Evolutionary conservation across 1,140 invertebrate genomes (phyloP).

Genomic region (Calosoma granatense): DNA sequence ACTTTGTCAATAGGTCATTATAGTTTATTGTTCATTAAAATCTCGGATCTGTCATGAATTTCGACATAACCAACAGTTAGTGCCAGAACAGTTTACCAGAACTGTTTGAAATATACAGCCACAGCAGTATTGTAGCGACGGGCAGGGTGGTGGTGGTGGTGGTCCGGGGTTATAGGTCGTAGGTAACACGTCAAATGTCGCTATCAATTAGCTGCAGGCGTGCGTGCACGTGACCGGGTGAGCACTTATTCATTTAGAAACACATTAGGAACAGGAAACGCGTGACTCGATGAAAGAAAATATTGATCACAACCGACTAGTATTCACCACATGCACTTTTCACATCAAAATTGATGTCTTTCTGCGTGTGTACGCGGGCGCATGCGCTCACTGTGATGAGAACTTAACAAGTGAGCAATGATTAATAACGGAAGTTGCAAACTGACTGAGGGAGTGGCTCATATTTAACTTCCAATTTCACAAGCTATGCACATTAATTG

Average conservation of each 20-base stretch:
- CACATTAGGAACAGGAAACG: background rate
- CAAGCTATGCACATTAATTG: background rate
- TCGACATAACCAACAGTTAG: no score
- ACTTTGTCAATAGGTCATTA: no score
- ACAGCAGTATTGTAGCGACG: no score
- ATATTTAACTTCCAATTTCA: conserved; percentile 6
- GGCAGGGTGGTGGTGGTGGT: no score
- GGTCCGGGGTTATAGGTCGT: no score
- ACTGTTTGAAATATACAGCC: no score
- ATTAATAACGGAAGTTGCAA: conserved; percentile 5
- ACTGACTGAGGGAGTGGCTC: conserved; percentile 1
- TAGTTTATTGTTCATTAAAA: no score
- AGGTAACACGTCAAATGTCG: background rate
- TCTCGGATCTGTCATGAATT: no score
- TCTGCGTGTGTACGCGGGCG: no score
- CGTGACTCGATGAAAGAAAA: background rate
- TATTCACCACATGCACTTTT: background rate
- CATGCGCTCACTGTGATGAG: no score
- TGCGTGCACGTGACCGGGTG: background rate
- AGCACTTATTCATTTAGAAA: conserved; percentile 5
- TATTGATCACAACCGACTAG: background rate
- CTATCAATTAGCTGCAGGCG: background rate
- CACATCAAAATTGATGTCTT: background rate
- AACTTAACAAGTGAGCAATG: background rate
- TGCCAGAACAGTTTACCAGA: no score